Evolutionary conservation across 2,113 vertebrate genomes (phyloP).

Genomic region (Vulpes ferrilata): DNA sequence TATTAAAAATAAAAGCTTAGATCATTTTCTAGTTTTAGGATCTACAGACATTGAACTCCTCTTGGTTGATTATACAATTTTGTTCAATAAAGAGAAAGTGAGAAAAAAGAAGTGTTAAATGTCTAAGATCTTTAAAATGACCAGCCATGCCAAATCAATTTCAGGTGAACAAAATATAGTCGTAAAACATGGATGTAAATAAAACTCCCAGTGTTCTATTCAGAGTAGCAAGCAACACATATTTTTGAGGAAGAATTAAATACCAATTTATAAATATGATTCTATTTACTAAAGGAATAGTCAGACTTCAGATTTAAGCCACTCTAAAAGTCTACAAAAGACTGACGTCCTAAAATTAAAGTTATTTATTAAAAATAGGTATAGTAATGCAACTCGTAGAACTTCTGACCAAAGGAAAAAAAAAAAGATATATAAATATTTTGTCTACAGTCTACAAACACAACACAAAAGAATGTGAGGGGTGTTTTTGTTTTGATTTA

Average conservation of each 20-base stretch:
- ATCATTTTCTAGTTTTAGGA: background rate
- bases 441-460: background rate
- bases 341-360: background rate
- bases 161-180: background rate
- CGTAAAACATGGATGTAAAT: slow-evolving; percentile 3
- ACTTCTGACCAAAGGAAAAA: background rate
- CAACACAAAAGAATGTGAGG: background rate
- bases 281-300: background rate
- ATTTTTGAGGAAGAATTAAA: background rate
- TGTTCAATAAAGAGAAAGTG: background rate
- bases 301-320: background rate
- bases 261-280: background rate
- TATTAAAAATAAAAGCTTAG: background rate
- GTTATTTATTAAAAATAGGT: background rate
- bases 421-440: background rate
- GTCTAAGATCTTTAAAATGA: background rate
- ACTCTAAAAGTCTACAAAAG: background rate
- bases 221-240: background rate
- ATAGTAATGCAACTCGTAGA: background rate
- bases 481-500: background rate
- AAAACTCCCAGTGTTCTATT: background rate
- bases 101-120: background rate
- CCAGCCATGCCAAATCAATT: background rate
- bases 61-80: background rate
- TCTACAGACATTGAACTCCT: background rate